Evolutionary conservation across 2,113 vertebrate genomes (phyloP), one percentile per base, ranked within the genome.

Genomic region (Probosciger aterrimus): DNA sequence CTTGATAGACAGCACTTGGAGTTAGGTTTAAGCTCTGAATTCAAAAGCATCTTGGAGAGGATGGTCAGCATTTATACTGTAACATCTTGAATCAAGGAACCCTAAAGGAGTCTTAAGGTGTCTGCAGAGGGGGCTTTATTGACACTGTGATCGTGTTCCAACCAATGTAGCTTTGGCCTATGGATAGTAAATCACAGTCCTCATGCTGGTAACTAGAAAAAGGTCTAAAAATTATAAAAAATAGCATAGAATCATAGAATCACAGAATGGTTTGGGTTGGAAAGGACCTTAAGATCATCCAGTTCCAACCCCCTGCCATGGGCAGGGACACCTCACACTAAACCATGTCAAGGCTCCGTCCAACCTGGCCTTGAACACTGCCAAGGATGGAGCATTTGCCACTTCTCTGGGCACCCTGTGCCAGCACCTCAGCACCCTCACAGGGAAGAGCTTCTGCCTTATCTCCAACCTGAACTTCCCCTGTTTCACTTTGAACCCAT

Each of bases 131-230:
- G 2, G 7, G 2, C 14, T 84, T 86, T 53, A 4, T 18, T 64
- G 33, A 35, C 4, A 18, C 8, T 1, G 1, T 9, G 2, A 1
- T 28, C 0, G 0, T 65, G 2, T 74, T 75, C 30, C 25, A 18
- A 47, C 8, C 57, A 33, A 59, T 4, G 2, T 35, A 25, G 16
- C 18, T 67, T 59, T 41, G 62, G 28, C 17, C 22, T 57, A 17
- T 12, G 13, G 19, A 20, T 28, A 76, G 47, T 14, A 35, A 57
- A 81, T 25, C 24, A 28, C 3, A 46, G n/a, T 33, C 18, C 14
- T 6, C 6, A 9, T 23, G 14, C 18, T 67, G 22, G 41, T 53
- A 62, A 37, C 31, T 33, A 71, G 35, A 47, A 70, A 60, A 78
- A 49, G 8, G 4, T 23, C 44, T 39, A 39, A 79, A 90, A 79